Evolutionary conservation across 92 coral and sea anemone species (phyloP), one percentile per base, ranked within the genome.

Genomic region (Porites rus): DNA sequence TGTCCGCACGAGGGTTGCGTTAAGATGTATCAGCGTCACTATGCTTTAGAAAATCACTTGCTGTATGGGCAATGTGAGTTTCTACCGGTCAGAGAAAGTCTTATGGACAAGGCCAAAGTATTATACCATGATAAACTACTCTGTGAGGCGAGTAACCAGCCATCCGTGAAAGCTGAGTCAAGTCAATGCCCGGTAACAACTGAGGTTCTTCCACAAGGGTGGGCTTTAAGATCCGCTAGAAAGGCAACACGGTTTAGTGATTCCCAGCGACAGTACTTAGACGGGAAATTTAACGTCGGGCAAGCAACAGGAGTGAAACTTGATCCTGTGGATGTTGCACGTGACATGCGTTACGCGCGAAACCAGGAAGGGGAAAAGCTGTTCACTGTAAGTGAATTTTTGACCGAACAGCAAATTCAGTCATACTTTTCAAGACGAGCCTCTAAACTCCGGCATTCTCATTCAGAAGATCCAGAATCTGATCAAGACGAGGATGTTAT

Each of bases 1-100:
- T 91, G 94, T 85, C 92, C 92, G n/a, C 77, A 79, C 54, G 90
- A 74, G n/a, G 95, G 94, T 46, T 88, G 92, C 69, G 67, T 25
- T 78, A 68, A 68, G 50, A 75, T 64, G 25, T 91, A 81, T 56
- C 89, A 78, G 74, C 86, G 79, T 65, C 59, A 92, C 90, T 58
- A 70, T 18, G 83, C 92, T 62, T 74, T 92, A 10, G 94, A 92
- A 75, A 92, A 92, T 61, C 93, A 90, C 61, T 19, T 80, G 20
- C 66, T 73, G 59, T 74, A 74, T 25, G 93, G 93, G 14, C 72
- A 81, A 62, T 90, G 93, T 62, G 74, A 79, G 72, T 52, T 89
- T 18, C 72, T 61, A 19, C 72, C 78, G 25, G 92, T 84, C 78
- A 79, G 71, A 54, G 88, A 82, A 64, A 86, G 67, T 13, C 86